Conservation (phyloP, 2,888 invertebrate species). For the Napeogenes sylphis region DNA sequence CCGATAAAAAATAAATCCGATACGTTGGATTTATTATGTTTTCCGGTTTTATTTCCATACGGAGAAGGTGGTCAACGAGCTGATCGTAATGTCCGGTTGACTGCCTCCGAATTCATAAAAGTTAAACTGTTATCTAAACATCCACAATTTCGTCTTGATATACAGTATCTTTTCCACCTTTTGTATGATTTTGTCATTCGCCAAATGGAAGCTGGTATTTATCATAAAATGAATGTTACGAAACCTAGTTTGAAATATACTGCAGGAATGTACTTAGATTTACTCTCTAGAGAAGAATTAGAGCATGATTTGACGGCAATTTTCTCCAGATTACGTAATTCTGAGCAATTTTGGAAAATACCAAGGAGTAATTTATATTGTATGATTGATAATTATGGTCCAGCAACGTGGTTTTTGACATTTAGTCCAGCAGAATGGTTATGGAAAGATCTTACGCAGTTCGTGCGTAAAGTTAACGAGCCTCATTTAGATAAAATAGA, state of each 20-base stretch:
- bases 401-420: conserved; percentile 7
- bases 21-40: conserved; percentile 12
- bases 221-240: conserved; percentile 31
- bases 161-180: conserved; percentile 24
- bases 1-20: too few species aligned
- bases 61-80: too few species aligned
- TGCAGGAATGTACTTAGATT: conserved; percentile 34
- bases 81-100: too few species aligned
- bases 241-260: conserved; percentile 1
- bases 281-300: conserved; percentile 32
- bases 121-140: too few species aligned
- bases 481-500: too few species aligned
- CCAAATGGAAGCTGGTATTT: conserved; percentile 36
- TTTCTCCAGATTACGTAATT: conserved; percentile 37
- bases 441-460: background rate
- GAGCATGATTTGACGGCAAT: conserved; percentile 37
- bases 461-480: too few species aligned
- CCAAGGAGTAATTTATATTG: conserved; percentile 35
- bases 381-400: conserved; percentile 35
- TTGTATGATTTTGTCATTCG: conserved; percentile 18
- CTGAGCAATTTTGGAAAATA: conserved; percentile 34
- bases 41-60: conserved; percentile 13
- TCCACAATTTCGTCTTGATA: conserved; percentile 23
- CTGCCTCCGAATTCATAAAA: too few species aligned
- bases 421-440: too few species aligned